Conservation (phyloP, 2,113 vertebrate genomes). For the Malurus cyaneus region DNA sequence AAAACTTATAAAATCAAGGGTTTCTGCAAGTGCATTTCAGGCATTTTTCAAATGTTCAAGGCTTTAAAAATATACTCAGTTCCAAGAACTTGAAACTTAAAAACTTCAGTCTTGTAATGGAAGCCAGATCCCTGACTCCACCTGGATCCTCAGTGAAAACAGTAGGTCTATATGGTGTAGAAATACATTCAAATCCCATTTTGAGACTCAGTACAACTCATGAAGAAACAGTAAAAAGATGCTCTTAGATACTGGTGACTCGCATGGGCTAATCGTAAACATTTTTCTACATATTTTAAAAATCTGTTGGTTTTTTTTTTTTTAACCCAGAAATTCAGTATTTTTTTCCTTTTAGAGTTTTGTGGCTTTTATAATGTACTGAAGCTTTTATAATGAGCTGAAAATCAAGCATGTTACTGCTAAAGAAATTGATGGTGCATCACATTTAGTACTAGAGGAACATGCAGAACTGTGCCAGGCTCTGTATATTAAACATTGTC, state of each 20-base stretch:
- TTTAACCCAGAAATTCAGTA: not conserved
- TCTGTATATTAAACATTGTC: not conserved
- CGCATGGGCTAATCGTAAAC: not conserved
- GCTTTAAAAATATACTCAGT: not conserved
- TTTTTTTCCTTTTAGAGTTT: not conserved
- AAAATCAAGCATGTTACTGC: not conserved
- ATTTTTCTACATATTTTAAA: not conserved
- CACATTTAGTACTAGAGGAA: not conserved
- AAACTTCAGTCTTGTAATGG: not conserved
- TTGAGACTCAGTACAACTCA: not conserved
- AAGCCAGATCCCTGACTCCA: not conserved
- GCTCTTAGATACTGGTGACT: not conserved
- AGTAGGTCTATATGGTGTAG: not conserved
- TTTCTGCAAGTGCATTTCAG: not conserved
- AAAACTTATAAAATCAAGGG: not conserved
- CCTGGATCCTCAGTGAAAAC: not conserved
- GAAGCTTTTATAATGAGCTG: not conserved
- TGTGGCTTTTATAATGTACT: not conserved
- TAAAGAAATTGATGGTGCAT: not conserved
- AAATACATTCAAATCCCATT: not conserved
- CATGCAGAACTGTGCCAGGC: not conserved
- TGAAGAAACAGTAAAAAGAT: not conserved
- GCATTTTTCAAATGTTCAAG: not conserved
- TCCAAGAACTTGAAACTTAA: not conserved
- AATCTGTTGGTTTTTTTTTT: not conserved